Percentiles rank a stretch among this genome's conserved stretches.
These are phyloP conservation scores for Drosophila putrida DNA, from an alignment of 2,888 invertebrate genomes.

Conservation along the genomic window DNA sequence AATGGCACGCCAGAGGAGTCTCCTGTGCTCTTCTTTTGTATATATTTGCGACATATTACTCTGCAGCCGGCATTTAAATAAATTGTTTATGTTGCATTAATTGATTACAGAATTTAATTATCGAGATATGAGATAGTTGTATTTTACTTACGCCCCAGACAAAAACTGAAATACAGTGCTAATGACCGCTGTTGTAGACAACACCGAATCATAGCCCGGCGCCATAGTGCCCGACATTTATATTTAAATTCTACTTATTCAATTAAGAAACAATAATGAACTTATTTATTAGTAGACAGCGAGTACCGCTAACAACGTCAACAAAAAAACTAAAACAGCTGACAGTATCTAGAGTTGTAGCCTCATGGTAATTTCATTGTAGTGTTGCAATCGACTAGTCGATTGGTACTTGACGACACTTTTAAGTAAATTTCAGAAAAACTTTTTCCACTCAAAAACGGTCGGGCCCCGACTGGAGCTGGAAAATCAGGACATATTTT, in stretches of 20 bases:
- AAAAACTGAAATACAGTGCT: slow-evolving; percentile 94
- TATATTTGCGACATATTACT: slow-evolving; percentile 91
- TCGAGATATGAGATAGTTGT: slow-evolving; percentile 8
- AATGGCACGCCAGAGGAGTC: slow-evolving; percentile 92
- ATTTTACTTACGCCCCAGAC: slow-evolving; percentile 92
- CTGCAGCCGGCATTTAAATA: slow-evolving; percentile 86
- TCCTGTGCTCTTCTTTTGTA: slow-evolving; percentile 90
- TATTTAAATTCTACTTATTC: slow-evolving; percentile 5
- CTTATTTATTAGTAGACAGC: slow-evolving; percentile 31
- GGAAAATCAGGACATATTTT: too few relatives aligned
- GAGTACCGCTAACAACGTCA: slow-evolving; percentile 70
- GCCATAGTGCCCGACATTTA: slow-evolving; percentile 41
- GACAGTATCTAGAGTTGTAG: slow-evolving; percentile 44
- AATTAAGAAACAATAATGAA: slow-evolving; percentile 21
- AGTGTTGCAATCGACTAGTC: slow-evolving; percentile 27
- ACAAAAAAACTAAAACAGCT: slow-evolving; percentile 76
- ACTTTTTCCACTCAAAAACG: too few relatives aligned
- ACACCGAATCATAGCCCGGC: slow-evolving; percentile 73
- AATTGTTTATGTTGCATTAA: slow-evolving; percentile 18
- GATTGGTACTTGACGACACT: slow-evolving; percentile 6
- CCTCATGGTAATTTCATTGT: background rate
- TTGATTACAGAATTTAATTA: slow-evolving; percentile 15
- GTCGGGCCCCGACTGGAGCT: too few relatives aligned
- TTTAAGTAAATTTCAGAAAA: too few relatives aligned
- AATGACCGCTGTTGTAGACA: slow-evolving; percentile 88